Evolutionary conservation across 92 coral and sea anemone genomes (phyloP).

Genomic region (Micromussa lordhowensis): DNA sequence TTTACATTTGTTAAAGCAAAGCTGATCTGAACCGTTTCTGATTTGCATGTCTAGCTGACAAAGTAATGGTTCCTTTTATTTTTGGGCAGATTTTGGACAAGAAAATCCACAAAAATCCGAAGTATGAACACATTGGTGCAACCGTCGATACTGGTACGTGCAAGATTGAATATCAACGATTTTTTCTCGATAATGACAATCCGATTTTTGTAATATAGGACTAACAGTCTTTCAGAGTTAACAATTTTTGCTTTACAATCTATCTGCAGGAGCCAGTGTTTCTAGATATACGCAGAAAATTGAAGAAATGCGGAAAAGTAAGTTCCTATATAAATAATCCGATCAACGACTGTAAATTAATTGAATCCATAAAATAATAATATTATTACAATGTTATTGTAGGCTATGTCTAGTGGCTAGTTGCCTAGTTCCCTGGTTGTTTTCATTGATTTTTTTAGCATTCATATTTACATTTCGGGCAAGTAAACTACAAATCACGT

Average conservation of each 20-base stretch:
- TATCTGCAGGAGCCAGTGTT: slow-evolving; percentile 81
- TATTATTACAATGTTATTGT: not conserved
- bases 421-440: not conserved
- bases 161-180: not conserved
- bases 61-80: not conserved
- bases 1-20: not conserved
- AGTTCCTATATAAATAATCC: slow-evolving; percentile 13
- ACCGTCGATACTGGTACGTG: slow-evolving; percentile 95
- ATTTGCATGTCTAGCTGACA: not conserved
- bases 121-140: slow-evolving; percentile 89
- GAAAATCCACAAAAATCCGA: slow-evolving; percentile 95
- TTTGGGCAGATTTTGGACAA: slow-evolving; percentile 83
- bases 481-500: not conserved
- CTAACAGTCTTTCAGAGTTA: not conserved
- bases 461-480: not conserved
- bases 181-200: not conserved
- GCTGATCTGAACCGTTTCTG: not conserved
- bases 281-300: slow-evolving; percentile 88
- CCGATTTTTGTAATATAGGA: not conserved
- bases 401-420: not conserved
- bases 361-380: not conserved
- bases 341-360: not conserved
- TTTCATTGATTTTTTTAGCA: not conserved
- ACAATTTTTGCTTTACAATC: not conserved
- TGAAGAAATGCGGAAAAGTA: slow-evolving; percentile 94